Evolutionary conservation across 2,797 vertebrate genomes (phyloP), one percentile per base, ranked within the genome.

Genomic region (Podarcis siculus): DNA sequence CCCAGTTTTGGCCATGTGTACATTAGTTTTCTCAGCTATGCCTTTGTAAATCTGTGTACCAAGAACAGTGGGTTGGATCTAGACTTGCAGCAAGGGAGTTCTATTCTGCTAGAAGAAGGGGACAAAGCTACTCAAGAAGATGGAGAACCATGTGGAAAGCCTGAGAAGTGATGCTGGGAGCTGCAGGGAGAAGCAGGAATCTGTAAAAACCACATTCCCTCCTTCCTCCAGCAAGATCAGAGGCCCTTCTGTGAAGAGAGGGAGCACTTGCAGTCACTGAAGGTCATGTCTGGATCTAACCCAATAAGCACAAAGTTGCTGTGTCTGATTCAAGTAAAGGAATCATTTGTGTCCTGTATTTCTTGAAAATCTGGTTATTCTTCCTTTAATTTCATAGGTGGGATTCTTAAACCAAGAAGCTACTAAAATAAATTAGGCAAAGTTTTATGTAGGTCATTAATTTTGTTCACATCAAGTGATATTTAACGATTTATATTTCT

Each of bases 401-500:
- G 90, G 85, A 91, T 87, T 61, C 87, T 92, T 92, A 91, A 91
- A 92, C 89, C 93, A 93, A 92, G 64, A 91, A 91, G 91, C 88
- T 89, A 87, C 81, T 90, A 89, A 69, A 94, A 91, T 91, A 92
- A 94, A 91, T 91, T 91, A 89, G 89, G 58, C 88, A 64, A 30
- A 75, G 82, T 82, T 88, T 92, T 94, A 93, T 89, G 55, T 73
- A 58, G 5, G 85, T 67, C 76, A 86, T 27, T 91, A 77, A 90
- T 90, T 94, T 92, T 82, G 32, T 61, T 92, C 79, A 79, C 82
- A 93, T 89, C 88, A 93, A 93, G 80, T 64, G 81, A 88, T 86
- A 91, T 66, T 93, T 90, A 92, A 93, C 91, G 93, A 92, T 90
- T 92, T 86, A 85, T 92, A 89, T 90, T 89, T 83, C 76, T 90